Conservation (phyloP, 2,113 vertebrate genomes). For the Tympanuchus pallidicinctus region DNA sequence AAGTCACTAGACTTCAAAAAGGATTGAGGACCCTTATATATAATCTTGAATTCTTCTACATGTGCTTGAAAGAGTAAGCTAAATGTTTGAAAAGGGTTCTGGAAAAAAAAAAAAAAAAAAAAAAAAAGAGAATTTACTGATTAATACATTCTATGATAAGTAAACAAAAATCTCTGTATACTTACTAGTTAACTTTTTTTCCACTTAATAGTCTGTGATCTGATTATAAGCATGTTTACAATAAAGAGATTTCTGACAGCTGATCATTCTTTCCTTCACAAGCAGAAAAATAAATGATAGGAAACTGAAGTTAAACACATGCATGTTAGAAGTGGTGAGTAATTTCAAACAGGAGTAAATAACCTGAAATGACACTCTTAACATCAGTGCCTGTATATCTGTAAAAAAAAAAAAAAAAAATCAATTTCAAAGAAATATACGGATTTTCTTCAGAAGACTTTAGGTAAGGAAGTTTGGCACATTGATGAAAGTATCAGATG, state of each 20-base stretch:
- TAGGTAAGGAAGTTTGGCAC: not conserved
- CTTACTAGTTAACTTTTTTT: not conserved
- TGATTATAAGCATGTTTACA: not conserved
- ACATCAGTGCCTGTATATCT: not conserved
- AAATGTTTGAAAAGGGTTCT: accelerated
- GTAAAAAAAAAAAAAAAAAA: not conserved
- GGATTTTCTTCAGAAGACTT: not conserved
- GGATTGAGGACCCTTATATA: not conserved
- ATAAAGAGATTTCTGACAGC: not conserved
- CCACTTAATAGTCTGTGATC: not conserved
- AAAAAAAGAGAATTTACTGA: not conserved
- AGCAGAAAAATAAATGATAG: not conserved
- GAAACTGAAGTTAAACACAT: not conserved
- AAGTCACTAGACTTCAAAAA: not conserved
- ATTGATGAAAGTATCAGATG: not conserved
- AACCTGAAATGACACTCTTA: not conserved
- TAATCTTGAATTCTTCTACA: not conserved
- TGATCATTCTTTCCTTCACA: not conserved
- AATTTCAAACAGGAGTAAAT: not conserved
- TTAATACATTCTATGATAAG: not conserved
- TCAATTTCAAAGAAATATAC: not conserved
- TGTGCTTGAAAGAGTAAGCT: not conserved
- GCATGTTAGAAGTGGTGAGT: accelerated
- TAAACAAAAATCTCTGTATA: not conserved
- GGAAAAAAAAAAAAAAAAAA: not conserved